These are phyloP conservation scores for Acronicta psi DNA, from an alignment of 2,888 invertebrate genomes.

Conservation along the genomic window DNA sequence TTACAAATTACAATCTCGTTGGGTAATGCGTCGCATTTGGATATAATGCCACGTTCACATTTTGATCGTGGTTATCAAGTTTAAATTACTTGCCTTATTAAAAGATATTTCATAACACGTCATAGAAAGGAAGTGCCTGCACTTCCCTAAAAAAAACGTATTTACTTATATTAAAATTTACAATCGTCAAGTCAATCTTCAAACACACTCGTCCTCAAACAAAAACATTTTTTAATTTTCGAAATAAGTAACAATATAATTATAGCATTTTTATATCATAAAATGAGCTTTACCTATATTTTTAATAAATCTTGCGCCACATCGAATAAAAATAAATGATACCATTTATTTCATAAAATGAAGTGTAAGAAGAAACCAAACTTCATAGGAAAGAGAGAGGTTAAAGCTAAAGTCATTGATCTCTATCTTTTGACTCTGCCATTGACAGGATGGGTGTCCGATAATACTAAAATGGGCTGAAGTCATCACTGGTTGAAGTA, in stretches of 20 bases:
- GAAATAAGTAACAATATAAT: constrained; percentile 3
- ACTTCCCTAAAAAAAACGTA: too few relatives aligned
- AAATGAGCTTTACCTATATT: too few relatives aligned
- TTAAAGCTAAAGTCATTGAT: constrained; percentile 44
- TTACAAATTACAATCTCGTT: too few relatives aligned
- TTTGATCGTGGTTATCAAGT: constrained; percentile 38
- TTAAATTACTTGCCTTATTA: background rate
- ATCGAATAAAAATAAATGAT: background rate
- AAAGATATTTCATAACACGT: too few relatives aligned
- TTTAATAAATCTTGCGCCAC: constrained; percentile 1
- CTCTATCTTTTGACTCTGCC: constrained; percentile 50
- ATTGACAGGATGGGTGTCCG: constrained; percentile 11
- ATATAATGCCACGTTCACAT: constrained; percentile 34
- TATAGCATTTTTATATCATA: too few relatives aligned
- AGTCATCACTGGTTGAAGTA: constrained; percentile 37
- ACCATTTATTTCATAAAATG: background rate
- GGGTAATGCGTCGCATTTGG: constrained; percentile 23
- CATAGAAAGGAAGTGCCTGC: too few relatives aligned
- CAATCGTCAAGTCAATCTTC: too few relatives aligned
- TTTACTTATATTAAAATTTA: too few relatives aligned
- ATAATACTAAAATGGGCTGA: background rate
- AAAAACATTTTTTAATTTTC: too few relatives aligned
- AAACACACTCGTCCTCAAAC: too few relatives aligned
- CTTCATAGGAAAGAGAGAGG: too few relatives aligned
- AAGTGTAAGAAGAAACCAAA: too few relatives aligned